These are phyloP conservation scores for Poecilia latipinna DNA, from an alignment of 2,113 vertebrate species.

Conservation along the genomic window DNA sequence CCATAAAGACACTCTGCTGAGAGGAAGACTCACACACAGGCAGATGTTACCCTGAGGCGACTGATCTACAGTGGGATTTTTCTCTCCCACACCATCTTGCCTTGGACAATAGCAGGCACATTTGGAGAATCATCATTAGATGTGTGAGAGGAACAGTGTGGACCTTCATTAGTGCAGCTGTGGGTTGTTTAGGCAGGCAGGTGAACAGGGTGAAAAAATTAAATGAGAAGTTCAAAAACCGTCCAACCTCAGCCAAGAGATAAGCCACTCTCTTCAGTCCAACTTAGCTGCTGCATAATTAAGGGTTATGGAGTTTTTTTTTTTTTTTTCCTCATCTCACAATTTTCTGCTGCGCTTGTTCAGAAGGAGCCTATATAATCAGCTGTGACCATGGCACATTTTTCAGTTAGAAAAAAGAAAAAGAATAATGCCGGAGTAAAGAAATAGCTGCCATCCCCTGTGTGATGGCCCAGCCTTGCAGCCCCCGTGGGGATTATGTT, in stretches of 20 bases:
- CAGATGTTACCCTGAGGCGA: constrained; percentile 71
- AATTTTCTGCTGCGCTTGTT: constrained; percentile 69
- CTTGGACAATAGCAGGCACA: constrained; percentile 49
- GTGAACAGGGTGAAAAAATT: constrained; percentile 69
- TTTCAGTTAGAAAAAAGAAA: constrained; percentile 55
- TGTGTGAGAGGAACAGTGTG: constrained; percentile 47
- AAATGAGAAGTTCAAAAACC: constrained; percentile 72
- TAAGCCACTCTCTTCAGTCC: constrained; percentile 59
- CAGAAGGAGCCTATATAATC: constrained; percentile 62
- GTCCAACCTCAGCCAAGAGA: constrained; percentile 63
- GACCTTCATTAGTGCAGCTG: constrained; percentile 66
- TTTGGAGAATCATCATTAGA: constrained; percentile 57
- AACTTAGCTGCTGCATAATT: constrained; percentile 69
- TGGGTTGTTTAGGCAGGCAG: constrained; percentile 62
- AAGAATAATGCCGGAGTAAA: constrained; percentile 44
- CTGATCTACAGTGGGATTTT: constrained; percentile 46
- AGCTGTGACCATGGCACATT: constrained; percentile 62
- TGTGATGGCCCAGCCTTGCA: constrained; percentile 60
- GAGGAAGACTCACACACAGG: constrained; percentile 39
- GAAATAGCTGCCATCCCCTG: constrained; percentile 63
- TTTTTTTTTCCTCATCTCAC: constrained; percentile 57
- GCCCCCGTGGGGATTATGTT: constrained; percentile 75
- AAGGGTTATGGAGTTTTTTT: constrained; percentile 70
- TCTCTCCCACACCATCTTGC: constrained; percentile 20
- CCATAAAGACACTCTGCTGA: constrained; percentile 49